A percentile compares a stretch with the other conserved stretches of the same genome.
phyloP scores from a whole-genome alignment of 2,888 invertebrate species.

The Hyposoter didymator region DNA sequence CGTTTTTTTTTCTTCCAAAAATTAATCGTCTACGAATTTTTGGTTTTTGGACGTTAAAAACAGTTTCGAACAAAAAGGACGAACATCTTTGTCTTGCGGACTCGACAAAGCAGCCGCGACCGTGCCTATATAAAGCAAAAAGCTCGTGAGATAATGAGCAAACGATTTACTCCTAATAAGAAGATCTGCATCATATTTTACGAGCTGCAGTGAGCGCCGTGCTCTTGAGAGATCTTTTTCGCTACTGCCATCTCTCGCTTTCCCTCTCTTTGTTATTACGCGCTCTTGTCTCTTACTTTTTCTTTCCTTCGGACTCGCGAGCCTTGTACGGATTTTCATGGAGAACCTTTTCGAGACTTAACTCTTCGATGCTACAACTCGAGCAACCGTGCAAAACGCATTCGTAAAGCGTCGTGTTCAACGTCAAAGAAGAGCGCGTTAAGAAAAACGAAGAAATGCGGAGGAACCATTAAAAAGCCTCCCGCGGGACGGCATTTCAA shows the following conservation, averaged over 20 bases:
- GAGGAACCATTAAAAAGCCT: slow-evolving; percentile 56
- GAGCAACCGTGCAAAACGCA: slow-evolving; percentile 39
- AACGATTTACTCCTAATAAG: slow-evolving; percentile 83
- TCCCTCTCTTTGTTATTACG: slow-evolving; percentile 18
- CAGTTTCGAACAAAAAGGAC: not conserved
- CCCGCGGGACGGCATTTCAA: slow-evolving; percentile 51
- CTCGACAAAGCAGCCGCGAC: not conserved
- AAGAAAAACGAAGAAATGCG: slow-evolving; percentile 29
- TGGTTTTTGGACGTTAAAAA: not conserved
- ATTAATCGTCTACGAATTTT: not conserved
- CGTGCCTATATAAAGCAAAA: slow-evolving; percentile 53
- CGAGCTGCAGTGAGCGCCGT: slow-evolving; percentile 72
- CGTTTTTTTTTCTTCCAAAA: not conserved
- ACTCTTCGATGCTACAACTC: slow-evolving; percentile 31
- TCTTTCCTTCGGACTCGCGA: slow-evolving; percentile 32
- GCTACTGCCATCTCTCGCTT: slow-evolving; percentile 18
- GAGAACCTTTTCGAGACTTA: slow-evolving; percentile 43
- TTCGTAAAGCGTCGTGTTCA: slow-evolving; percentile 40
- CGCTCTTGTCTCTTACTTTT: slow-evolving; percentile 6
- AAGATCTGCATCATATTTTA: slow-evolving; percentile 82
- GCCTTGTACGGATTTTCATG: slow-evolving; percentile 65
- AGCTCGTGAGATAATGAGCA: slow-evolving; percentile 77
- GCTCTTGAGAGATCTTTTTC: slow-evolving; percentile 32
- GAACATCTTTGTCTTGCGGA: not conserved
- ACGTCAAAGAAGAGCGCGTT: slow-evolving; percentile 36